phyloP scores from a whole-genome alignment of 2,797 vertebrate genomes.

The Oreochromis grahami region DNA sequence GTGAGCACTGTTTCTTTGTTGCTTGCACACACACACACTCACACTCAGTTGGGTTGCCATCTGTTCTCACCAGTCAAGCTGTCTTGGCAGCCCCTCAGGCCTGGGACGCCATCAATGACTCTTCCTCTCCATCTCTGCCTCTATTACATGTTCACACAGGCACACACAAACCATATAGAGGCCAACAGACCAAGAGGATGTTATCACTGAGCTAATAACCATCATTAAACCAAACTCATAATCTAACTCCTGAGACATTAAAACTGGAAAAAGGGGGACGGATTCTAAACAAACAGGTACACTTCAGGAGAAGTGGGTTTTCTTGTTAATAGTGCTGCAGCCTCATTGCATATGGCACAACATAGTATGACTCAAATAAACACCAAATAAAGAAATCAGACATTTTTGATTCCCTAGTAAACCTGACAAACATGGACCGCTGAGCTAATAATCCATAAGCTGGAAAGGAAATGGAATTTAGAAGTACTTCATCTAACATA shows the following conservation, averaged over 20 bases:
- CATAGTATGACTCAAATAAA: not conserved
- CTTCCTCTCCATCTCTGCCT: not conserved
- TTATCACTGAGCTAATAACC: not conserved
- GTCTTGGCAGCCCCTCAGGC: conserved; percentile 58
- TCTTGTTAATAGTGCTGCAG: not conserved
- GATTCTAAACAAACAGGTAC: not conserved
- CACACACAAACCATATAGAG: not conserved
- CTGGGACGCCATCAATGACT: conserved; percentile 44
- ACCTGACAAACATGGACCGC: not conserved
- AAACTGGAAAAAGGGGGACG: not conserved
- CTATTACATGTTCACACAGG: not conserved
- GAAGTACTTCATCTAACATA: not conserved
- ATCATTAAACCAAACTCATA: conserved; percentile 1
- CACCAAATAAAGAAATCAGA: not conserved
- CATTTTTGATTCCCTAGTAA: not conserved
- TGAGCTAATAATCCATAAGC: rapidly evolving
- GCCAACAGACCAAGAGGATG: conserved; percentile 9
- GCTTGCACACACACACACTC: not conserved
- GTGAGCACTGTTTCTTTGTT: not conserved
- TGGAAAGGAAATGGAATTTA: not conserved
- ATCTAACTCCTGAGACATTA: not conserved
- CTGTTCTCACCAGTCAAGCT: conserved; percentile 69
- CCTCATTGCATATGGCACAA: not conserved
- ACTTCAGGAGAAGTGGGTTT: not conserved
- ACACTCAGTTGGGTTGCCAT: conserved; percentile 46